A percentile compares a stretch with the other conserved stretches of the same genome.
Evolutionary conservation across 2,888 invertebrate genomes (phyloP).

Genomic region (Nymphalis polychloros): DNA sequence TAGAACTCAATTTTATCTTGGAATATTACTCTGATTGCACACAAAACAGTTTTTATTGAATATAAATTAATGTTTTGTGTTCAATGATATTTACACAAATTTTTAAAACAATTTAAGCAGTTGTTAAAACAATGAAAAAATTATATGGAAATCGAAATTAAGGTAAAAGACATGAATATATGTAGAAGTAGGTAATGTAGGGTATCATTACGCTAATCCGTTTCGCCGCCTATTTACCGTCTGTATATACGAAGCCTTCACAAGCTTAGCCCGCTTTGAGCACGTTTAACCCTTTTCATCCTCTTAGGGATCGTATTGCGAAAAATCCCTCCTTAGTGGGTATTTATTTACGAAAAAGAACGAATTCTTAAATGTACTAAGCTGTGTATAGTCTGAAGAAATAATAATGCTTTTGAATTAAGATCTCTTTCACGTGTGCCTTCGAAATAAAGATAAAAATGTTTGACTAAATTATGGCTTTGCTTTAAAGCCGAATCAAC

Average conservation of each 20-base stretch:
- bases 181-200: slow-evolving; percentile 3
- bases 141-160: neutral
- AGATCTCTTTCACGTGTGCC: neutral
- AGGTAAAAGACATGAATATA: neutral
- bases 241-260: slow-evolving; percentile 35
- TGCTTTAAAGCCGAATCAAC: no score
- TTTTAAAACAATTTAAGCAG: no score
- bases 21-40: no score
- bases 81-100: no score
- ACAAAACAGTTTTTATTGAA: no score
- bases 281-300: slow-evolving; percentile 40
- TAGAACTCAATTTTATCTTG: no score
- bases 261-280: slow-evolving; percentile 37
- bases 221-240: slow-evolving; percentile 29
- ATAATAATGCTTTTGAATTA: neutral
- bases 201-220: slow-evolving; percentile 30
- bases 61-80: no score
- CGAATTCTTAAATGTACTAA: slow-evolving; percentile 22
- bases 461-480: neutral
- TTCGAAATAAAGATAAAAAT: neutral
- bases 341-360: slow-evolving; percentile 33
- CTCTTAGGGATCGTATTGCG: slow-evolving; percentile 38
- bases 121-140: neutral
- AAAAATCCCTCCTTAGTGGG: slow-evolving; percentile 37
- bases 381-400: neutral